phyloP scores from a whole-genome alignment of 92 coral and sea anemone genomes.

The Blastomussa wellsi region DNA sequence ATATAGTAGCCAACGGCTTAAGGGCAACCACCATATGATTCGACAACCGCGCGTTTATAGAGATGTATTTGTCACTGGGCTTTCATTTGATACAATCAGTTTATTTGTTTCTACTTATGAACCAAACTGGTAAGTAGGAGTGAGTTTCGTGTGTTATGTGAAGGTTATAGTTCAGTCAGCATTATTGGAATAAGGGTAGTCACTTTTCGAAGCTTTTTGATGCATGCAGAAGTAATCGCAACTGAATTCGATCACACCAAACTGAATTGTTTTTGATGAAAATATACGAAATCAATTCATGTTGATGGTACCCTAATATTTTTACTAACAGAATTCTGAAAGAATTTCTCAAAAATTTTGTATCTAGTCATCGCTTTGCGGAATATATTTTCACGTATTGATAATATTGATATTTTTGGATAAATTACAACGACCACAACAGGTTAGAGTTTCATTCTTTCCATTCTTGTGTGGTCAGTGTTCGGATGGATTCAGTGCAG shows the following conservation, averaged over 20 bases:
- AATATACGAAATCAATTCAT: not conserved
- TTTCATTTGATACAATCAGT: not conserved
- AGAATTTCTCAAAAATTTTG: not conserved
- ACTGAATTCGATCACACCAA: not conserved
- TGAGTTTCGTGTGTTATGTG: not conserved
- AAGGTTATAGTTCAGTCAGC: too few species aligned
- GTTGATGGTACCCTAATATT: not conserved
- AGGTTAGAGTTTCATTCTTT: constrained; percentile 52
- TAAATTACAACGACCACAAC: not conserved
- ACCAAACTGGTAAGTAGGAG: not conserved
- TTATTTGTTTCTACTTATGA: not conserved
- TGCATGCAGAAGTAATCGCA: not conserved
- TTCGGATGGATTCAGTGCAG: constrained; percentile 47
- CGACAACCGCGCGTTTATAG: not conserved
- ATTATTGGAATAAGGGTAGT: not conserved
- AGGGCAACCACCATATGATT: not conserved
- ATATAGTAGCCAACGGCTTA: not conserved
- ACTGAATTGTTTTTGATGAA: too few species aligned
- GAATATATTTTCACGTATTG: not conserved
- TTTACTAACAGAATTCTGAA: not conserved
- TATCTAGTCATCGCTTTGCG: not conserved
- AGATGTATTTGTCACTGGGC: not conserved
- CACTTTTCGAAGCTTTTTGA: not conserved
- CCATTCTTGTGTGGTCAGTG: constrained; percentile 76
- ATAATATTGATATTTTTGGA: constrained; percentile 55